Evolutionary conservation across 2,113 vertebrate species (phyloP), one percentile per base, ranked within the genome.

Genomic region (Solea solea): DNA sequence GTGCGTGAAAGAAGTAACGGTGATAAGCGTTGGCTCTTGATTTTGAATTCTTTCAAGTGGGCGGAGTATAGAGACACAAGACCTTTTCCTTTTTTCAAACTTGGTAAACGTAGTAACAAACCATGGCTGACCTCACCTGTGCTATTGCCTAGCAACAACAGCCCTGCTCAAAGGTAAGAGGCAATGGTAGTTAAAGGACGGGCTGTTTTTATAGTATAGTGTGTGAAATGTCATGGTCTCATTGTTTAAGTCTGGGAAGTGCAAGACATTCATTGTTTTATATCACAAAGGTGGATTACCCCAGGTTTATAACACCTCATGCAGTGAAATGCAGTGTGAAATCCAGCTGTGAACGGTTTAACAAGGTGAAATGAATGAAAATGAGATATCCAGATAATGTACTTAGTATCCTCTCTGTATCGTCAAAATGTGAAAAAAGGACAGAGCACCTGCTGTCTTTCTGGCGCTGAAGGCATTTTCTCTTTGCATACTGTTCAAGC

Each of bases 121-220:
- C 49, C 12, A 69, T 82, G 82, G 60, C 52, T 57, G 63, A 72
- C 9, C 67, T 39, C 58, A 56, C 64, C 78, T 58, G 45, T 75
- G 39, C 1, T 2, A 53, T 50, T 75, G 64, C 51, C 12, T 59
- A 61, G 15, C 80, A 81, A 72, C 66, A 50, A 48, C 51, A 84
- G 39, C 64, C 41, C 28, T 51, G 28, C 67, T 55, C 3, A 73
- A 53, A 86, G 86, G 88, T 83, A 82, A 80, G 82, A 15, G 44
- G 16, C 13, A 8, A 9, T 16, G 45, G 13, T 50, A 13, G 7
- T n/a, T n/a, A 14, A 9, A 5, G 11, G 25, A 63, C 0, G 2
- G 34, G 21, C 8, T 41, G 48, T 53, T 41, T 27, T 60, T 52
- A 12, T 54, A 40, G 15, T 2, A 8, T 27, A 61, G 21, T 1